phyloP scores from a whole-genome alignment of 1,140 invertebrate genomes.

The Papilio xuthus region DNA sequence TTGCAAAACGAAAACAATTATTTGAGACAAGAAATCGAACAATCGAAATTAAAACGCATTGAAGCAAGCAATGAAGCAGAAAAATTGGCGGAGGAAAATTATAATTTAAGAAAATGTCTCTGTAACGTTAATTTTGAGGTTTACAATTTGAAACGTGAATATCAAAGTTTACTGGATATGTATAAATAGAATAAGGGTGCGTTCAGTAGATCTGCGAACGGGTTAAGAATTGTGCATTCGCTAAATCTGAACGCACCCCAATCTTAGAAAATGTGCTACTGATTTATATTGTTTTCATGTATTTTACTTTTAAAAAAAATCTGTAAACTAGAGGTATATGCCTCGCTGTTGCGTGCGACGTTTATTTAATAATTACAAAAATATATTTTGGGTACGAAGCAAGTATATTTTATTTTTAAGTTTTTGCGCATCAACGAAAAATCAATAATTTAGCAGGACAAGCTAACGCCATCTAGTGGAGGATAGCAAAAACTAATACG shows the following conservation, averaged over 20 bases:
- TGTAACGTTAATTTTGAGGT: slow-evolving; percentile 45
- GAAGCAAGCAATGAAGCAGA: slow-evolving; percentile 62
- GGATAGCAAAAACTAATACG: neutral
- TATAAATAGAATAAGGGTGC: neutral
- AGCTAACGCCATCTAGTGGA: neutral
- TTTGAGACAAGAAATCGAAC: slow-evolving; percentile 54
- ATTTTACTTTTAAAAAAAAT: neutral
- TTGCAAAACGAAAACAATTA: slow-evolving; percentile 57
- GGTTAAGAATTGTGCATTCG: neutral
- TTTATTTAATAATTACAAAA: neutral
- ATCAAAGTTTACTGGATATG: slow-evolving; percentile 82
- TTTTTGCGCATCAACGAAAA: neutral
- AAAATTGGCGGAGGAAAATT: slow-evolving; percentile 64
- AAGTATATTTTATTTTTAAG: neutral
- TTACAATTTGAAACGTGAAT: slow-evolving; percentile 44
- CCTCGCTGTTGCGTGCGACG: neutral
- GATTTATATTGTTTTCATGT: neutral
- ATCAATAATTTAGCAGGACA: no score
- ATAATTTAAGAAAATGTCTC: slow-evolving; percentile 56
- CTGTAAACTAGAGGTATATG: neutral
- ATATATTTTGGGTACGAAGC: neutral
- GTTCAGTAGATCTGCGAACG: neutral
- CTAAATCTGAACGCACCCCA: neutral
- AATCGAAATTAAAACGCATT: slow-evolving; percentile 56
- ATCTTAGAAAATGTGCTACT: neutral